Percentiles rank a stretch among this genome's conserved stretches.
Conservation (phyloP, 23 tunicate species). For the Phallusia fumigata region DNA sequence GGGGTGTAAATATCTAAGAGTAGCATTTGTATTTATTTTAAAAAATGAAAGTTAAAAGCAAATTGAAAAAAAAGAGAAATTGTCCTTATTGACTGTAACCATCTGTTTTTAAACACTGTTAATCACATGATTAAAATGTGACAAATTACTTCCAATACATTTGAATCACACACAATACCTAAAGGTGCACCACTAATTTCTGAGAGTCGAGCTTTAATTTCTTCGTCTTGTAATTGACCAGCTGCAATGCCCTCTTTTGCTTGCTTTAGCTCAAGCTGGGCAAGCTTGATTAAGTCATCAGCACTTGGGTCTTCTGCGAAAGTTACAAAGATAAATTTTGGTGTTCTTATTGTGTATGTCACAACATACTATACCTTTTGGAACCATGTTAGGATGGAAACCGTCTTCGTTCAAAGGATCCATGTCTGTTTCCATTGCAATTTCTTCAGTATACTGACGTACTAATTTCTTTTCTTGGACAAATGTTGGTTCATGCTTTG, state of each 20-base stretch:
- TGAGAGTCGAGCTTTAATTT: constrained; percentile 48
- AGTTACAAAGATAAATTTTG: neutral
- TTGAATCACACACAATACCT: no score
- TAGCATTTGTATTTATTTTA: no score
- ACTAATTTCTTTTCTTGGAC: constrained; percentile 67
- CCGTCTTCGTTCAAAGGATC: neutral
- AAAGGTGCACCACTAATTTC: constrained; percentile 31
- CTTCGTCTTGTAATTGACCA: constrained; percentile 35
- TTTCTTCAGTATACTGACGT: constrained; percentile 83
- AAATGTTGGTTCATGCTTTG: constrained; percentile 28
- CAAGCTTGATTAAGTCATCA: constrained; percentile 66
- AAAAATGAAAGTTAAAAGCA: no score
- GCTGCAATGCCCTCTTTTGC: constrained; percentile 22
- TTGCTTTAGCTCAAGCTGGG: constrained; percentile 47
- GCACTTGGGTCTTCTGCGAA: constrained; percentile 42
- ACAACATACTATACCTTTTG: neutral
- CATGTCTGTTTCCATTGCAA: constrained; percentile 52
- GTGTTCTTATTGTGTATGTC: no score
- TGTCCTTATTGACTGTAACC: no score
- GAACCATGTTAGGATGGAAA: neutral
- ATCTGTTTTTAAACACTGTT: no score
- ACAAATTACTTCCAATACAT: no score
- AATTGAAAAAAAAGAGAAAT: no score
- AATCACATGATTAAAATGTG: no score
- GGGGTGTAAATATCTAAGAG: no score